These are phyloP conservation scores for Elephas maximus DNA, from an alignment of 2,113 vertebrate genomes.

Conservation along the genomic window DNA sequence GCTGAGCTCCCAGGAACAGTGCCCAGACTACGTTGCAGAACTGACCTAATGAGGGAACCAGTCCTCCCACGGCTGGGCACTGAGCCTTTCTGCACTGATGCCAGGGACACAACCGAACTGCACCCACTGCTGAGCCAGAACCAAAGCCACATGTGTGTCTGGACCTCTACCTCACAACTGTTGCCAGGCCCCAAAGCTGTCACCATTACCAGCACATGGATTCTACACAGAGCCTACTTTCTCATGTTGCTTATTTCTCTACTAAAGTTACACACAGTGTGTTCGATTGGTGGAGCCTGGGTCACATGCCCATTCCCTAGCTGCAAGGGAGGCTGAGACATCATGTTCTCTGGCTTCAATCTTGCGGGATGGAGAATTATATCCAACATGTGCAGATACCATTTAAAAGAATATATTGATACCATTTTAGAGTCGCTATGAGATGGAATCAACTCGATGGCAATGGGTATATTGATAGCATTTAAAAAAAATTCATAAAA, in stretches of 20 bases:
- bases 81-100: not conserved
- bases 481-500: not conserved
- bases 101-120: not conserved
- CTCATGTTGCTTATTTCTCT: not conserved
- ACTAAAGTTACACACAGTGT: not conserved
- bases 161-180: not conserved
- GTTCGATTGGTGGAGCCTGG: not conserved
- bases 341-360: not conserved
- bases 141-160: not conserved
- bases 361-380: not conserved
- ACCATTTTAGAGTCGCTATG: no score
- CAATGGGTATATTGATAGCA: not conserved
- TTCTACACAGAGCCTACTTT: not conserved
- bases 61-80: not conserved
- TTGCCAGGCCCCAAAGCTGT: not conserved
- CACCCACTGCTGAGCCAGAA: not conserved
- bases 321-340: conserved; percentile 11
- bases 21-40: not conserved
- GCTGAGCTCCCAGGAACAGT: conserved; percentile 1
- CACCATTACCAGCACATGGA: not conserved
- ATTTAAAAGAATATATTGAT: not conserved
- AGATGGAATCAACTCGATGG: no score
- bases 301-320: not conserved
- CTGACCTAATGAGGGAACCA: conserved; percentile 20
- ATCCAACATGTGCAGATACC: not conserved